Base-by-base conservation (phyloP, 2,888 invertebrate genomes). In the Tubiluchus corallicola region DNA sequence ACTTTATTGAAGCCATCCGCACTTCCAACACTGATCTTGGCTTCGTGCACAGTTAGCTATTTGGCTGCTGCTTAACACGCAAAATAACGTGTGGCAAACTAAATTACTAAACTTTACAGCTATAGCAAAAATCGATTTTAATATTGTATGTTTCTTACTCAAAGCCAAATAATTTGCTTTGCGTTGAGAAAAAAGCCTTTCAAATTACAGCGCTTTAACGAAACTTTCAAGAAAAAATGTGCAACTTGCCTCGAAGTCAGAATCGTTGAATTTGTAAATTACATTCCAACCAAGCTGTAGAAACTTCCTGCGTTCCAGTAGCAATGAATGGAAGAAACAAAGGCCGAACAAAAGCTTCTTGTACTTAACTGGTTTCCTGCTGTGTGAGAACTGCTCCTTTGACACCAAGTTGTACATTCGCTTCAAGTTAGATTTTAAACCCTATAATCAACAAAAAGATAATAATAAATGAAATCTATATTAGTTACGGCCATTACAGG, bases 211-310 rank as follows among this genome's bases (percentile, higher is more conserved):
- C n/a, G n/a, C n/a, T n/a, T n/a, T n/a, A n/a, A n/a, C n/a, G n/a
- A n/a, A n/a, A n/a, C n/a, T n/a, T n/a, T n/a, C n/a, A n/a, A n/a
- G n/a, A n/a, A n/a, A n/a, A n/a, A n/a, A n/a, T n/a, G n/a, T n/a
- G n/a, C n/a, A n/a, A 42, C 62, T 63, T 53, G 82, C 82, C 67
- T 83, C 82, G 66, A 85, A 87, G 62, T 87, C 87, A 0, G 85
- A 79, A 62, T 85, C 84, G 55, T 85, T 87, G 61, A 87, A 87
- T 64, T 82, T 82, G 57, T 87, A 87, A 21, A 79, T 68, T 3
- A 82, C 79, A 60, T 87, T 87, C 79, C 85, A 87, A 0, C 87
- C 87, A 20, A 87, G 73, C 64, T 82, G 79, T 41, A 82, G 73
- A 67, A 85, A 87, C 58, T 87, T 77, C 58, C 80, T 82, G 42